Conservation (phyloP, 2,888 invertebrate genomes). For the Watsonalla cultraria region DNA sequence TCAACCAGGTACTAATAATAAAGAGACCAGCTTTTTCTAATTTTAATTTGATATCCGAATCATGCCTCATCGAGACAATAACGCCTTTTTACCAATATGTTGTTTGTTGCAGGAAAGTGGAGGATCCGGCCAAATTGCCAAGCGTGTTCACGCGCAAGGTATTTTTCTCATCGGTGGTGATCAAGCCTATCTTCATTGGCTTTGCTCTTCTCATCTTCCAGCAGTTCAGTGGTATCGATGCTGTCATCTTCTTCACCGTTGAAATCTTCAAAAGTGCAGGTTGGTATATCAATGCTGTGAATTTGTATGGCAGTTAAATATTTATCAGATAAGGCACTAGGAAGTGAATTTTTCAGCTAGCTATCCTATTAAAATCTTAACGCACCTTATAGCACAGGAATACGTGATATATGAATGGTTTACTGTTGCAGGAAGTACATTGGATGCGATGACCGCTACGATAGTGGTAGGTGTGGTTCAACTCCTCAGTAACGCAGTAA, state of each 20-base stretch:
- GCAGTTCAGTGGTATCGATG: slow-evolving; percentile 79
- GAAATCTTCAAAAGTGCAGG: slow-evolving; percentile 77
- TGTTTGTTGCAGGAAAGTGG: slow-evolving; percentile 37
- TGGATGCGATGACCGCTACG: slow-evolving; percentile 75
- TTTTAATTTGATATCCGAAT: too few relatives aligned
- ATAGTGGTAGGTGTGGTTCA: slow-evolving; percentile 79
- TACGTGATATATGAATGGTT: too few relatives aligned
- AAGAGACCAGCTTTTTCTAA: too few relatives aligned
- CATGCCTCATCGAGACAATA: too few relatives aligned
- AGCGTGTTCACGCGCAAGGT: slow-evolving; percentile 66
- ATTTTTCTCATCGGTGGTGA: slow-evolving; percentile 64
- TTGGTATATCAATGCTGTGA: slow-evolving; percentile 14
- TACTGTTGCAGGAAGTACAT: slow-evolving; percentile 52
- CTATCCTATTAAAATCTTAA: too few relatives aligned
- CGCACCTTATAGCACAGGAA: too few relatives aligned
- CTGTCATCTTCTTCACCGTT: slow-evolving; percentile 79
- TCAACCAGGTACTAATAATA: too few relatives aligned
- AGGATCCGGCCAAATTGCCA: slow-evolving; percentile 31
- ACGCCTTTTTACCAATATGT: not conserved
- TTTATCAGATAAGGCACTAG: too few relatives aligned
- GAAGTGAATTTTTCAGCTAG: too few relatives aligned
- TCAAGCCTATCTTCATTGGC: slow-evolving; percentile 70
- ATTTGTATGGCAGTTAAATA: too few relatives aligned
- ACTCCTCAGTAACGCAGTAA: slow-evolving; percentile 68
- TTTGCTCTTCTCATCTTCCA: slow-evolving; percentile 75